Evolutionary conservation across 1,140 invertebrate genomes (phyloP), one percentile per base, ranked within the genome.

Genomic region (Physella acuta): DNA sequence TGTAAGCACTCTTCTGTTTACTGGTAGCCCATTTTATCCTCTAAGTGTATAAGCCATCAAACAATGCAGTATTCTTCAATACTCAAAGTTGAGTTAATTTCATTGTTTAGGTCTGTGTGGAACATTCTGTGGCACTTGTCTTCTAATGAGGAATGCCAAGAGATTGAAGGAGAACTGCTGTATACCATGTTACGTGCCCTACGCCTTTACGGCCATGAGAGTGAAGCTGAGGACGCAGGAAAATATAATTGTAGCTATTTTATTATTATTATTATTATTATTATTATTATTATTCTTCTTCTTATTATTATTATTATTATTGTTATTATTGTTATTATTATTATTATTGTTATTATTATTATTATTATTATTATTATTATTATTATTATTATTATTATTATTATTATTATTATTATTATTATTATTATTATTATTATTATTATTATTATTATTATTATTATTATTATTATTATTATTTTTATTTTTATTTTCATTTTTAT

Each of bases 301-400:
- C 31, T 31, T 56, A 66, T 24, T 56, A 64, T n/a, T 36, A 66
- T 44, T 56, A 66, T 30, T 56, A 66, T 24, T 56, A 52, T 31
- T 66, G 30, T 31, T 56, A 52, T 31, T 56, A 66, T 24, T 56
- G 55, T 31, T 36, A 66, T 44, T 56, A 66, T 31, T 56, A 66
- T 24, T 56, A 52, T 30, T 33, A 52, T 30, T 56, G 30, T n/a
- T 56, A 66, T n/a, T 56, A 66, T 24, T 36, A 66, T 44, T 56
- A 64, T 37, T 56, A 66, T 31, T 56, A 30, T 31, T 31, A 49
- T 49, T 51, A 49, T 31, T 28, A 49, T 28, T 26, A 24, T 28
- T 51, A 49, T 31, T 28, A 24, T 31, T 28, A 64, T 64, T 31
- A 64, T n/a, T 49, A 49, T 31, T 28, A 30, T 49, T 28, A 39